Percentiles rank a stretch among this genome's conserved stretches.
Conservation (phyloP, 1,140 invertebrate genomes). For the Eriocheir sinensis region DNA sequence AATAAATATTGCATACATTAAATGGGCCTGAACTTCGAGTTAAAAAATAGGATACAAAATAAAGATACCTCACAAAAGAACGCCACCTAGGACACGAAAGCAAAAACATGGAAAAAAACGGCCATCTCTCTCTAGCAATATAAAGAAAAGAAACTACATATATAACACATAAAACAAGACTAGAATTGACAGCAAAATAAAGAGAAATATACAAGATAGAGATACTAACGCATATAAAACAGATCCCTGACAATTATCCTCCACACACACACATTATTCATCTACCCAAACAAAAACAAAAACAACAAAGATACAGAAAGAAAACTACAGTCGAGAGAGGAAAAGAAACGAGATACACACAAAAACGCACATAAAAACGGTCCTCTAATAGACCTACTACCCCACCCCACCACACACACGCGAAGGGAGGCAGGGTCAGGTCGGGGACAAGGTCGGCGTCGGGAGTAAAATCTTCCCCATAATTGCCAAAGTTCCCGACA, state of each 20-base stretch:
- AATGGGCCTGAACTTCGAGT: too few species aligned
- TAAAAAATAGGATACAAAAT: neutral
- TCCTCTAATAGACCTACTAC: neutral
- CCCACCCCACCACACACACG: too few species aligned
- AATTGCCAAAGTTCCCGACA: constrained; percentile 65
- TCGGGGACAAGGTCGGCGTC: constrained; percentile 28
- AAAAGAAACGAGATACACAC: too few species aligned
- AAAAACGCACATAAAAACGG: neutral
- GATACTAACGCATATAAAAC: too few species aligned
- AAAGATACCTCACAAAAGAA: neutral
- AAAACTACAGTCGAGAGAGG: neutral
- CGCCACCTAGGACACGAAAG: too few species aligned
- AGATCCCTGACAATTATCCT: too few species aligned
- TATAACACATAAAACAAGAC: neutral
- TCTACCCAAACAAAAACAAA: too few species aligned
- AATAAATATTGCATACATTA: too few species aligned
- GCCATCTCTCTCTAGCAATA: too few species aligned
- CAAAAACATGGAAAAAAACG: neutral
- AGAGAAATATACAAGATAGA: neutral
- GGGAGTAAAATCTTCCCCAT: constrained; percentile 60
- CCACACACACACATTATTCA: too few species aligned
- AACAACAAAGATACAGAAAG: neutral
- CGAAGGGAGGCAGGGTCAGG: neutral
- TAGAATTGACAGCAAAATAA: neutral
- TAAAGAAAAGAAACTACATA: neutral